Evolutionary conservation across 2,888 invertebrate species (phyloP).

Genomic region (Ernsta delagoae): DNA sequence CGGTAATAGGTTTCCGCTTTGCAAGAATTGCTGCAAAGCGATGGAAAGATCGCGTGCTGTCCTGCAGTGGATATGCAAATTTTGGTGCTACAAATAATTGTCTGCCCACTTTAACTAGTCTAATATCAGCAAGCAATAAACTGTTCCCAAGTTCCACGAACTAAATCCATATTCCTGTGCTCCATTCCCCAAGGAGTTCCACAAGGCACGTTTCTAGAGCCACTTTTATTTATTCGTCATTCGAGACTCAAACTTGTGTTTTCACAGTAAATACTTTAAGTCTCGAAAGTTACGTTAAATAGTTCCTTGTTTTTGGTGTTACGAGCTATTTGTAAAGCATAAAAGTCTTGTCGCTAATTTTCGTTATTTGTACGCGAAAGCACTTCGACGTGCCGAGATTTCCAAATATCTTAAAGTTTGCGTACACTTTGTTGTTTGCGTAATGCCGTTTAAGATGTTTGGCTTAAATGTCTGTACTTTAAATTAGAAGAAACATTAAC

Average conservation of each 20-base stretch:
- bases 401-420: constrained; percentile 38
- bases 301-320: constrained; percentile 52
- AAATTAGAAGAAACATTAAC: constrained; percentile 6
- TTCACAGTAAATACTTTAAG: constrained; percentile 58
- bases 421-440: constrained; percentile 34
- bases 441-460: constrained; percentile 16
- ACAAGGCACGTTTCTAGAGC: constrained; percentile 30
- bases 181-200: constrained; percentile 27
- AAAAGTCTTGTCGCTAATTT: constrained; percentile 63
- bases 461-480: constrained; percentile 13
- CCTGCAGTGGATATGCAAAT: constrained; percentile 57
- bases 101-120: constrained; percentile 60
- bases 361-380: constrained; percentile 65
- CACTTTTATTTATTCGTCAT: constrained; percentile 36
- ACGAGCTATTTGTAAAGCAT: constrained; percentile 52
- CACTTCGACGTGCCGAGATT: constrained; percentile 41
- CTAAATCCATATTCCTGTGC: constrained; percentile 27
- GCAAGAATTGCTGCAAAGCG: constrained; percentile 46
- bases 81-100: constrained; percentile 56
- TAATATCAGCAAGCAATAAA: constrained; percentile 38
- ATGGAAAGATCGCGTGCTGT: constrained; percentile 55
- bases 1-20: constrained; percentile 68
- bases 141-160: constrained; percentile 17
- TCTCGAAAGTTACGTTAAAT: constrained; percentile 54
- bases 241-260: constrained; percentile 46